Evolutionary conservation across 2,797 vertebrate species (phyloP), one percentile per base, ranked within the genome.

Genomic region (Enteromius argenteus): DNA sequence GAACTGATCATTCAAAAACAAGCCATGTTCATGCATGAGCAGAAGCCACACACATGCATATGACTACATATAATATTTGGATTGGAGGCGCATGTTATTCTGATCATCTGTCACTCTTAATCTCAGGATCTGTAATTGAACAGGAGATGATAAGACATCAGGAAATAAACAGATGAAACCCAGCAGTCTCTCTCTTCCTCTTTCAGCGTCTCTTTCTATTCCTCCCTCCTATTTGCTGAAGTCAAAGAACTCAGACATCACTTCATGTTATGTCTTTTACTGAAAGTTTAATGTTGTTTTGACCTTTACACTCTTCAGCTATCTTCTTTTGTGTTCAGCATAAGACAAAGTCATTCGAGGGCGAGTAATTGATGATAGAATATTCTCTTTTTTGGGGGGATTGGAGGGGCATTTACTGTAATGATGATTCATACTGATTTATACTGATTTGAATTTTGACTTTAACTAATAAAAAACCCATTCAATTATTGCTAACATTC

Each of bases 21-120:
- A 58, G 13, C 23, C 60, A 30, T 39, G 35, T 75, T 67, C 73
- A 83, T 76, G 72, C 62, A 68, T 76, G 62, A 68, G 73, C 49
- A 56, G 32, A 68, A 51, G 44, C 32, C 60, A 39, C 72, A 75
- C 58, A 75, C 71, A 75, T 53, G 46, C 35, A 56, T 42, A 42
- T 42, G 35, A 75, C 42, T 67, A 71, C 68, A 81, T 81, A 17
- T 49, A 68, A 83, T 76, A 76, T 76, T 83, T 44, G 46, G 35
- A 77, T 56, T 83, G 62, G 39, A 58, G 35, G 64, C 8, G 7
- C 44, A 53, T 68, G 62, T 53, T 67, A 68, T 67, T 83, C 64
- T 69, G 49, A 76, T 83, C 81, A 77, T 76, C 62, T 76, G 72
- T 56, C 81, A 83, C 62, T 83, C 81, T 68, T 67, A 83, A 83